Conservation (phyloP, 1,140 invertebrate species). For the Eurytemora carolleeae region DNA sequence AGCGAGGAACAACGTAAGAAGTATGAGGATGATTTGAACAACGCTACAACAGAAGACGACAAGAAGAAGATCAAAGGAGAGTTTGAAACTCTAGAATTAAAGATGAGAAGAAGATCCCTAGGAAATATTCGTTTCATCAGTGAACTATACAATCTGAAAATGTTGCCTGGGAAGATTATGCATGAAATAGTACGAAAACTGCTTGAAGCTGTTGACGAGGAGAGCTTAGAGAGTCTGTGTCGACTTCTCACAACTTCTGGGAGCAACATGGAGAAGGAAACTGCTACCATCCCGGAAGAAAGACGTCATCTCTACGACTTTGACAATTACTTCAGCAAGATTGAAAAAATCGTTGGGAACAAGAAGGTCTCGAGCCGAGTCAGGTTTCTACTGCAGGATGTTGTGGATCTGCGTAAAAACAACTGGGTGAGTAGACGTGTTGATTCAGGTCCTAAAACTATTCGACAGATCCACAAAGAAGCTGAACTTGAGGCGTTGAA, state of each 20-base stretch:
- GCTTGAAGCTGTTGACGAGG: slow-evolving; percentile 48
- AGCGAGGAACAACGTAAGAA: slow-evolving; percentile 35
- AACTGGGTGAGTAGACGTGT: slow-evolving; percentile 61
- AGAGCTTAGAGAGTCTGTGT: slow-evolving; percentile 77
- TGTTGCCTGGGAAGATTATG: slow-evolving; percentile 77
- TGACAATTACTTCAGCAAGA: slow-evolving; percentile 34
- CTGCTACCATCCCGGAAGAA: not conserved
- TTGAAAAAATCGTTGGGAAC: slow-evolving; percentile 40
- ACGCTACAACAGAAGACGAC: slow-evolving; percentile 24
- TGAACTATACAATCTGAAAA: slow-evolving; percentile 75
- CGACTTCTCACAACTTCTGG: slow-evolving; percentile 76
- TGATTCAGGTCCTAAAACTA: slow-evolving; percentile 73
- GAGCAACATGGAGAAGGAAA: slow-evolving; percentile 48
- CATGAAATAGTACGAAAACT: slow-evolving; percentile 53
- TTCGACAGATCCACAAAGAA: slow-evolving; percentile 24
- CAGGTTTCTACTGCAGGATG: slow-evolving; percentile 86
- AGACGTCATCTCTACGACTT: slow-evolving; percentile 2
- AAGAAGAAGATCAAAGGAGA: slow-evolving; percentile 25
- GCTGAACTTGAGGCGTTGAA: slow-evolving; percentile 1
- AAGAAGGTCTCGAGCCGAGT: slow-evolving; percentile 46
- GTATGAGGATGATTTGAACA: slow-evolving; percentile 40
- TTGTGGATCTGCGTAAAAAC: slow-evolving; percentile 60
- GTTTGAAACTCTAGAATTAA: slow-evolving; percentile 48
- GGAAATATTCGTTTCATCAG: slow-evolving; percentile 41
- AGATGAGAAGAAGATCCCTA: slow-evolving; percentile 36